These are phyloP conservation scores for Cassiopea andromeda DNA, from an alignment of 30 jellyfish, hydroid and myxozoan species.

Conservation along the genomic window DNA sequence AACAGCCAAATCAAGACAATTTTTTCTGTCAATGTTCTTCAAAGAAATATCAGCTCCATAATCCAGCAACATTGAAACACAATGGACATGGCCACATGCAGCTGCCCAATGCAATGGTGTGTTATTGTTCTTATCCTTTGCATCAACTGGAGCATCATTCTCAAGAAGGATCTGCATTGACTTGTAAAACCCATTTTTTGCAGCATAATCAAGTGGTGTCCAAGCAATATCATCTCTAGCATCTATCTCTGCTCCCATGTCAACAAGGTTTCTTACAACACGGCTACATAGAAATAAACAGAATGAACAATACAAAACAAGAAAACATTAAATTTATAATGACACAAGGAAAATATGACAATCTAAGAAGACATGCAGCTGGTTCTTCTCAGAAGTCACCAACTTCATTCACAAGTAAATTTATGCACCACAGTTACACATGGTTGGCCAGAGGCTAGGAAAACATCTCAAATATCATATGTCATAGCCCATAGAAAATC, in stretches of 20 bases:
- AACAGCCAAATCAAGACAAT: constrained; percentile 93
- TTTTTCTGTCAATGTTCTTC: constrained; percentile 72
- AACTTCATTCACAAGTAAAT: no score
- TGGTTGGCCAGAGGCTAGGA: no score
- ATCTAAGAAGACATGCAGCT: no score
- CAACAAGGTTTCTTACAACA: constrained; percentile 65
- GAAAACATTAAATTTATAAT: no score
- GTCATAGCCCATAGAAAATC: no score
- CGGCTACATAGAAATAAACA: constrained; percentile 37
- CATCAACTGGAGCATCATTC: constrained; percentile 97
- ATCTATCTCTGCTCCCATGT: constrained; percentile 95
- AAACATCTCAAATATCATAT: no score
- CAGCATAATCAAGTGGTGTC: constrained; percentile 98
- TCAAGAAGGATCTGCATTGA: constrained; percentile 73
- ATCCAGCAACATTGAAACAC: constrained; percentile 78
- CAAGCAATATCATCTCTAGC: constrained; percentile 93
- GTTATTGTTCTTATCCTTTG: constrained; percentile 77
- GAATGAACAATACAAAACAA: no score
- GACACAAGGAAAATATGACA: no score
- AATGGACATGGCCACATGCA: constrained; percentile 86
- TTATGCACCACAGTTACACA: no score
- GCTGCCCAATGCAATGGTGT: constrained; percentile 98
- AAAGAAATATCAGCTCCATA: constrained; percentile 83
- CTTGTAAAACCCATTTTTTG: constrained; percentile 82
- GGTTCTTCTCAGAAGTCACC: no score